Evolutionary conservation across 2,113 vertebrate species (phyloP).

Genomic region (Neogale vison): DNA sequence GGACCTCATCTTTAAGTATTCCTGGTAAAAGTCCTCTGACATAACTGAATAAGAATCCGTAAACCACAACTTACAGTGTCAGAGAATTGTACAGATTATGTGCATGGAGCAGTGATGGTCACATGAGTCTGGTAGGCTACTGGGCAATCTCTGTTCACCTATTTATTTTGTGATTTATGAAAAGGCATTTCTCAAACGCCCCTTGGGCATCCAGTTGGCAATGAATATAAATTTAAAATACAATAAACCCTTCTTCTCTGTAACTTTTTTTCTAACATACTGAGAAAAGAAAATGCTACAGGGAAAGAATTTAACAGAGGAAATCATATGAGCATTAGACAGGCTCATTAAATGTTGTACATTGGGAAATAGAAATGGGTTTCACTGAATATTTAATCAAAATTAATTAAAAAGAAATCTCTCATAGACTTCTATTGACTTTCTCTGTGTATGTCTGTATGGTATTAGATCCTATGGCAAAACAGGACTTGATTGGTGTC

Average conservation of each 20-base stretch:
- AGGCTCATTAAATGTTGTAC: conserved; percentile 57
- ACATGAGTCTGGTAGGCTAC: too few relatives aligned
- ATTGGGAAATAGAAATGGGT: conserved; percentile 66
- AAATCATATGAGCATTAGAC: conserved; percentile 53
- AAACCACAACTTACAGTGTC: fast-evolving
- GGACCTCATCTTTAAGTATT: neutral
- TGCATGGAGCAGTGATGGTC: neutral
- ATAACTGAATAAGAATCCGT: neutral
- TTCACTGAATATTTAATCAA: conserved; percentile 66
- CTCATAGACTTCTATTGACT: neutral
- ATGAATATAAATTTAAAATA: conserved; percentile 62
- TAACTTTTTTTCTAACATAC: conserved; percentile 35
- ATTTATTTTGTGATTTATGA: conserved; percentile 38
- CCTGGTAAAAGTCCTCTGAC: neutral
- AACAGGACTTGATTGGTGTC: neutral
- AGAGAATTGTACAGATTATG: fast-evolving
- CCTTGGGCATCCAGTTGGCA: conserved; percentile 38
- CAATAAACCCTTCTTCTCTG: conserved; percentile 41
- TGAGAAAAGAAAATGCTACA: conserved; percentile 65
- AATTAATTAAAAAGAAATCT: conserved; percentile 75
- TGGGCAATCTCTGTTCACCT: neutral
- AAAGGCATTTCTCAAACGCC: conserved; percentile 40
- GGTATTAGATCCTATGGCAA: neutral
- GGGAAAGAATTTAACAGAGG: conserved; percentile 53
- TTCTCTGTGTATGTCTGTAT: neutral